Evolutionary conservation across 1,140 invertebrate genomes (phyloP), one percentile per base, ranked within the genome.

Genomic region (Drosophila nasuta): DNA sequence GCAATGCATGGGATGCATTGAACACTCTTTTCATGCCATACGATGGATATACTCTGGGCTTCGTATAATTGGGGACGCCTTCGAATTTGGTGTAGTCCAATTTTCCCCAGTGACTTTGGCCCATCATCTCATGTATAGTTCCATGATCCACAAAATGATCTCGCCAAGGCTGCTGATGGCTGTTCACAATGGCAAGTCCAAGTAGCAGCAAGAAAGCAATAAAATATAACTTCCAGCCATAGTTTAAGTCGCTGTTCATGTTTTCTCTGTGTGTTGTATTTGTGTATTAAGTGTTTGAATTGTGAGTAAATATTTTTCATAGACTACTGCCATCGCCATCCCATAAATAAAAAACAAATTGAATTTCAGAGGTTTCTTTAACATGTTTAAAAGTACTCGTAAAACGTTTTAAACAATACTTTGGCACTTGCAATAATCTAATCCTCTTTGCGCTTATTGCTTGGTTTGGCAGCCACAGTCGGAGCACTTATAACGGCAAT

Each of bases 91-190:
- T 74, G 5, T 69, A 87, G 0, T 73, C 41, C 5, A 66, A 41
- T 0, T 43, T 10, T 4, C 51, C 5, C 65, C 76, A 87, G 43
- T 87, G 82, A 0, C 7, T 1, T 25, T 79, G 51, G 1, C 82
- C 82, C 33, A 74, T 45, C 30, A 82, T 68, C n/a, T 87, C 82
- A 35, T 87, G 82, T 1, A 58, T 70, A 4, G 82, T 82, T 5
- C 79, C 82, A 43, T 65, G 51, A 0, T 68, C 82, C 2, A 11
- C 3, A n/a, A 20, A 58, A 1, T 11, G 30, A 7, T 15, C 3
- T 1, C 30, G 38, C 20, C 43, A 41, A 25, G 20, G 20, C 6
- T 54, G n/a, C 8, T 25, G 7, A n/a, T 11, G n/a, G 13, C 54
- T n/a, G 38, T n/a, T 33, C 2, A 35, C 62, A n/a, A 15, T 10